These are phyloP conservation scores for Menidia beryllina DNA, from an alignment of 2,113 vertebrate species.

Conservation along the genomic window DNA sequence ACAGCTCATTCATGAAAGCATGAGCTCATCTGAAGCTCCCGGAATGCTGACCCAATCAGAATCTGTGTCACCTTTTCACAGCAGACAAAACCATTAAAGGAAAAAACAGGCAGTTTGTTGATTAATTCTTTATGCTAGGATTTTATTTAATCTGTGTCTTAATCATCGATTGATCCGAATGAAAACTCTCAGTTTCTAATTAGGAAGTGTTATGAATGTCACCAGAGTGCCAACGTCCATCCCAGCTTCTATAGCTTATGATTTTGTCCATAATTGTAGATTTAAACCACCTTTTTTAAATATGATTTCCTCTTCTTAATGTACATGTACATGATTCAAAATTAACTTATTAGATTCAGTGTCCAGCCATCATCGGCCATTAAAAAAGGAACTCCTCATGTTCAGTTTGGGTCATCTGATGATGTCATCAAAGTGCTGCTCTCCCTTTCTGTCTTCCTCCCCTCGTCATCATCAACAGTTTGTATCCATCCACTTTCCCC, in stretches of 20 bases:
- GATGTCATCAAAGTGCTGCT: conserved; percentile 76
- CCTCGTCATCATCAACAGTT: conserved; percentile 54
- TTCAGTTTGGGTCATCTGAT: conserved; percentile 50
- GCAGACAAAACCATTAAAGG: neutral
- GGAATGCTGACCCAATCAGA: conserved; percentile 41
- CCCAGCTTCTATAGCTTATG: neutral
- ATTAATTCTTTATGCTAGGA: neutral
- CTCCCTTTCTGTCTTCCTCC: conserved; percentile 56
- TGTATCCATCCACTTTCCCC: conserved; percentile 69
- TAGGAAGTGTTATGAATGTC: neutral
- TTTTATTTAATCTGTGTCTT: neutral
- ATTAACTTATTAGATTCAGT: too few species aligned
- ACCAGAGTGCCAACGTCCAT: neutral
- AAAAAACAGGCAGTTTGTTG: neutral
- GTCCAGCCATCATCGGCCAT: neutral
- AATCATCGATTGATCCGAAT: neutral
- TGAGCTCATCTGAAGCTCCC: conserved; percentile 48
- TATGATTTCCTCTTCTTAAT: too few species aligned
- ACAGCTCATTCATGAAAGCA: neutral
- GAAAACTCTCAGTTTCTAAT: too few species aligned
- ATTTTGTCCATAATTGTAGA: neutral
- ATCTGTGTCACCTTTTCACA: conserved; percentile 30
- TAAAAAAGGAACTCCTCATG: conserved; percentile 35
- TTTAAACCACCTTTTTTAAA: too few species aligned
- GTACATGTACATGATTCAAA: too few species aligned